phyloP scores from a whole-genome alignment of 2,113 vertebrate species.

The Cyrtonyx montezumae region DNA sequence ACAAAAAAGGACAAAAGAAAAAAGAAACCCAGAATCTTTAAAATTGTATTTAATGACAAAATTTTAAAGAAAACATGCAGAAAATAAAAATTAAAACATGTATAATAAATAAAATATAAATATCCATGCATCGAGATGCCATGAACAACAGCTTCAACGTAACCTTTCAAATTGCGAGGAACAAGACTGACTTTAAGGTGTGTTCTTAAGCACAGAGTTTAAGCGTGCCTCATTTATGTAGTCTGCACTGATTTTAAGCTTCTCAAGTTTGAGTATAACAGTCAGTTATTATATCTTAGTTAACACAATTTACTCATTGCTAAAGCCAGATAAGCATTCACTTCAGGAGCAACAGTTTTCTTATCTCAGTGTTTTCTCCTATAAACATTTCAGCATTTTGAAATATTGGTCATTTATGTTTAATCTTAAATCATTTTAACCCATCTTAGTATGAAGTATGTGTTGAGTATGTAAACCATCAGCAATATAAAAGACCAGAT shows the following conservation, averaged over 20 bases:
- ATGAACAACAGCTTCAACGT: neutral
- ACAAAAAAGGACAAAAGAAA: neutral
- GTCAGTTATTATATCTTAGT: neutral
- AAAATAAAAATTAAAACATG: neutral
- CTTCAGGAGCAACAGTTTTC: slow-evolving; percentile 36
- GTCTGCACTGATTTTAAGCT: neutral
- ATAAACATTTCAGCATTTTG: slow-evolving; percentile 25
- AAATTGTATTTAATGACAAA: neutral
- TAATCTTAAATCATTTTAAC: neutral
- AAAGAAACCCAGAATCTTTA: neutral
- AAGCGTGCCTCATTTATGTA: neutral
- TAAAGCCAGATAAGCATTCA: neutral
- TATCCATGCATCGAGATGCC: neutral
- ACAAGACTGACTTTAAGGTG: neutral
- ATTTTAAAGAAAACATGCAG: neutral
- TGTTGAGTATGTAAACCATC: neutral
- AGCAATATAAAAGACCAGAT: neutral
- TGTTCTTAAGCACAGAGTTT: neutral
- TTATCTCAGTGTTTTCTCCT: neutral
- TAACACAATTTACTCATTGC: neutral
- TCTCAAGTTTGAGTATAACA: neutral
- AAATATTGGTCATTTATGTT: slow-evolving; percentile 15
- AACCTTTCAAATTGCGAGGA: neutral
- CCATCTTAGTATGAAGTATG: neutral
- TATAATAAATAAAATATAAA: neutral